Conservation (phyloP, 1,140 invertebrate species). For the Cotesia typhae region DNA sequence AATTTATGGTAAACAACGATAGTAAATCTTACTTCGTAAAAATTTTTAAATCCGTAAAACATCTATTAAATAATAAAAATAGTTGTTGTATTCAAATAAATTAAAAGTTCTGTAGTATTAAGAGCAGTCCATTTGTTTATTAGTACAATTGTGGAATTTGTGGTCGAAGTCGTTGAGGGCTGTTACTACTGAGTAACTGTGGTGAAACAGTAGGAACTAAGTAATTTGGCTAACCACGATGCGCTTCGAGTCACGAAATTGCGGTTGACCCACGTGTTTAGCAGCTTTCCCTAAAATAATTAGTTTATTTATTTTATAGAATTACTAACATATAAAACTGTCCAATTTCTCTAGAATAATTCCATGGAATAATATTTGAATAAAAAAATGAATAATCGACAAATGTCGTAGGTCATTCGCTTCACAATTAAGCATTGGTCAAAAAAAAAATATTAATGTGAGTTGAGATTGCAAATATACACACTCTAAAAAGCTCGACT, state of each 20-base stretch:
- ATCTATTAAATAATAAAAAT: too few relatives aligned
- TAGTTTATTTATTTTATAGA: constrained; percentile 40
- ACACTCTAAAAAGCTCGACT: not conserved
- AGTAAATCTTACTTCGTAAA: too few relatives aligned
- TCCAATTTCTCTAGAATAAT: too few relatives aligned
- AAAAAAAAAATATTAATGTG: constrained; percentile 20
- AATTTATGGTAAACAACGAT: too few relatives aligned
- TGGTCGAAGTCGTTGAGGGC: constrained; percentile 9
- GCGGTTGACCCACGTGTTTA: constrained; percentile 41
- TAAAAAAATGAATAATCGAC: too few relatives aligned
- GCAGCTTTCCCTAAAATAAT: constrained; percentile 41
- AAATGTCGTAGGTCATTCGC: too few relatives aligned
- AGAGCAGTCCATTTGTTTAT: not conserved
- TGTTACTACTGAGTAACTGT: constrained; percentile 17
- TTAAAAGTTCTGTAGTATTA: not conserved
- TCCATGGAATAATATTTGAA: too few relatives aligned
- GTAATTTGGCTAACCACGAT: constrained; percentile 39
- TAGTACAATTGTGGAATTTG: constrained; percentile 12
- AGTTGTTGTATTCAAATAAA: not conserved
- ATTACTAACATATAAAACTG: too few relatives aligned
- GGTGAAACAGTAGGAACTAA: constrained; percentile 39
- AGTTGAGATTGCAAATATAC: not conserved
- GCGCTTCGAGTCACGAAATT: constrained; percentile 41
- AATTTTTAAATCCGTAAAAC: too few relatives aligned
- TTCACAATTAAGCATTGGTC: too few relatives aligned